phyloP scores from a whole-genome alignment of 2,797 vertebrate genomes.

The Stomatorhinus walkeri region DNA sequence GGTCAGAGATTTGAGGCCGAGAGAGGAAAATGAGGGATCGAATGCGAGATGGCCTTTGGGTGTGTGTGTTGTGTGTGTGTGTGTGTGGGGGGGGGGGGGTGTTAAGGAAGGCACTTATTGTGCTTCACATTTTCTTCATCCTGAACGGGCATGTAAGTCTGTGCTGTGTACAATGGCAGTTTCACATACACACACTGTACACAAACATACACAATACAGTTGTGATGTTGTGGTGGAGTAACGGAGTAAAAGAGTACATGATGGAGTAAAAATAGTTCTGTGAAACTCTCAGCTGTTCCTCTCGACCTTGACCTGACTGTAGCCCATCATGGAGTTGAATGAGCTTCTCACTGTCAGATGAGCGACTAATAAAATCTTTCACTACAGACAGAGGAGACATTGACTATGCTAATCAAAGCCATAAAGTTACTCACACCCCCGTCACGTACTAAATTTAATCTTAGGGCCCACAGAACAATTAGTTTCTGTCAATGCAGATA shows the following conservation, averaged over 20 bases:
- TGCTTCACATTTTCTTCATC: too few species aligned
- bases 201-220: neutral
- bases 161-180: too few species aligned
- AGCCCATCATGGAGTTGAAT: conserved; percentile 28
- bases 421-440: conserved; percentile 42
- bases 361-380: conserved; percentile 39
- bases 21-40: conserved; percentile 6
- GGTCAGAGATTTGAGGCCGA: conserved; percentile 45
- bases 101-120: too few species aligned
- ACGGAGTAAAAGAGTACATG: neutral
- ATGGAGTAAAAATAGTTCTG: neutral
- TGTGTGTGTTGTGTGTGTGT: neutral
- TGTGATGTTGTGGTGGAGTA: neutral
- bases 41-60: conserved; percentile 14
- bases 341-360: conserved; percentile 35
- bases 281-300: neutral
- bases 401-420: conserved; percentile 50
- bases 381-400: conserved; percentile 41
- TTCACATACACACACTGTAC: too few species aligned
- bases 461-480: conserved; percentile 60
- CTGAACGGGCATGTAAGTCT: too few species aligned
- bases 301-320: neutral
- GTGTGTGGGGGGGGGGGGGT: too few species aligned
- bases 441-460: conserved; percentile 63
- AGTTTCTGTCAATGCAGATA: conserved; percentile 58